Conservation (phyloP, 2,797 vertebrate genomes). For the Holocentrus rufus region DNA sequence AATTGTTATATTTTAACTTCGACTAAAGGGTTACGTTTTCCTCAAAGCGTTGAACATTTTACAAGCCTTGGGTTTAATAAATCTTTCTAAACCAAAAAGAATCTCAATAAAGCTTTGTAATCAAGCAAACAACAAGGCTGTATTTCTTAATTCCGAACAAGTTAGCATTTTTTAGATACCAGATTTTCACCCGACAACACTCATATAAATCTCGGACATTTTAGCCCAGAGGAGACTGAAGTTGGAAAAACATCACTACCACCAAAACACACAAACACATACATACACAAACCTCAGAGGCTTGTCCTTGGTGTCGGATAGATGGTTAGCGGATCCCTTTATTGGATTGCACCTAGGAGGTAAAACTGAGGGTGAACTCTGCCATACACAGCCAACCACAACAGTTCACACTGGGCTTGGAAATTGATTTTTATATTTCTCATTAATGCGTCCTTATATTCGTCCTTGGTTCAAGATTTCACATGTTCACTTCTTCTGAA, state of each 20-base stretch:
- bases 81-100: too few species aligned
- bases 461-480: neutral
- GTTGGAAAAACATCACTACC: neutral
- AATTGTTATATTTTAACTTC: too few species aligned
- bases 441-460: neutral
- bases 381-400: constrained; percentile 24
- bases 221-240: neutral
- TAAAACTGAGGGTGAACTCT: constrained; percentile 32
- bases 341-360: constrained; percentile 67
- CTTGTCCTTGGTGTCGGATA: constrained; percentile 41
- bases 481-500: neutral
- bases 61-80: too few species aligned
- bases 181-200: too few species aligned
- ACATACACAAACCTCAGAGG: neutral
- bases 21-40: too few species aligned
- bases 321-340: constrained; percentile 62
- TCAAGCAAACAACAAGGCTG: neutral
- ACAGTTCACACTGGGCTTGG: neutral
- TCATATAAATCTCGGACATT: neutral
- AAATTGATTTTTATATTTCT: neutral
- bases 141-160: neutral
- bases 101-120: too few species aligned
- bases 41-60: too few species aligned
- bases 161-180: neutral
- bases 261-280: neutral